A percentile compares a stretch with the other conserved stretches of the same genome.
Evolutionary conservation across 2,113 vertebrate genomes (phyloP).

Genomic region (Otis tarda): DNA sequence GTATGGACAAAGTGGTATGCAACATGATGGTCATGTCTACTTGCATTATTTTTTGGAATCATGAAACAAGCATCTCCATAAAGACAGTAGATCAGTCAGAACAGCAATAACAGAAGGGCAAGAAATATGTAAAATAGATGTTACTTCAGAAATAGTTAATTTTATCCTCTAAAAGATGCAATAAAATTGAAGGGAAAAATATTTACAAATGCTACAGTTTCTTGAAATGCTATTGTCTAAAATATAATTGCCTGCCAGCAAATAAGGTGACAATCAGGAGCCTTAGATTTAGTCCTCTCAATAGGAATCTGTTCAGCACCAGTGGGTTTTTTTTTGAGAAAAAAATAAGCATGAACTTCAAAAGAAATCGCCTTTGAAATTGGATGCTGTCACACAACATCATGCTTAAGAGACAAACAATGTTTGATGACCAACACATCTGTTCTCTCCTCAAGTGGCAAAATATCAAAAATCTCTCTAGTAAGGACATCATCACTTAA

Average conservation of each 20-base stretch:
- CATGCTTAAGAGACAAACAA: background rate
- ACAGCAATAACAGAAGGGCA: background rate
- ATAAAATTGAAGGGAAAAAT: background rate
- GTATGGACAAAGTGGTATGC: background rate
- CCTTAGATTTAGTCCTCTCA: background rate
- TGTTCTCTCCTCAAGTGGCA: background rate
- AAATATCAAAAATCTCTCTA: background rate
- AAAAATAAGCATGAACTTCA: background rate
- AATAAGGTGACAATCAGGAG: background rate
- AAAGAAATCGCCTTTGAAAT: background rate
- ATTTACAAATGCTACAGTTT: background rate
- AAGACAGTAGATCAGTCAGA: background rate
- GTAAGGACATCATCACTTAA: background rate
- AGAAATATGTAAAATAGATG: background rate
- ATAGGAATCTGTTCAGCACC: background rate
- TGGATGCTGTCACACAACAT: background rate
- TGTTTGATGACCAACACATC: background rate
- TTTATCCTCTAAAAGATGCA: background rate
- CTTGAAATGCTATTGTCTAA: background rate
- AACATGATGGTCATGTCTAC: background rate
- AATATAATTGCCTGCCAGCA: background rate
- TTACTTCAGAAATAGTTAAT: background rate
- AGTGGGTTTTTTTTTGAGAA: background rate
- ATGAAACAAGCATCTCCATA: background rate
- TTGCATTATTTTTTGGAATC: background rate